Conservation (phyloP, 2,797 vertebrate genomes). For the Sebastiscus tertius region DNA sequence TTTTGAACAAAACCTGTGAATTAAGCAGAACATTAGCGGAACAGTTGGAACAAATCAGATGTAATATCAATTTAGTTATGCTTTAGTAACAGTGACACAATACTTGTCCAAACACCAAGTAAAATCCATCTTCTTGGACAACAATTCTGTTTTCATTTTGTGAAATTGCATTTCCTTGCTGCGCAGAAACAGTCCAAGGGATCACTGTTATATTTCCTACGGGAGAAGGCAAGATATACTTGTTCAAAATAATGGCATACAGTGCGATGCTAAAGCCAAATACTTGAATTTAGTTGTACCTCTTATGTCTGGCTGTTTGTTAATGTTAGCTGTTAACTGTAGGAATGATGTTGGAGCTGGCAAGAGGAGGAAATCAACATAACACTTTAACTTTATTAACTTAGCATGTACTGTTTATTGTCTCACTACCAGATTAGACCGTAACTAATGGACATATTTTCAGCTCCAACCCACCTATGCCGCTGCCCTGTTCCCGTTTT, state of each 20-base stretch:
- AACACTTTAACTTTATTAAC: slow-evolving; percentile 57
- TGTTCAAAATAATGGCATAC: slow-evolving; percentile 69
- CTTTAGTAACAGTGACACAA: slow-evolving; percentile 67
- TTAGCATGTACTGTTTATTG: slow-evolving; percentile 47
- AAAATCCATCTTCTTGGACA: slow-evolving; percentile 81
- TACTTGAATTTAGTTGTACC: slow-evolving; percentile 68
- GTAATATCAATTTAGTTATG: slow-evolving; percentile 66
- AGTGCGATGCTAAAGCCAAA: slow-evolving; percentile 33
- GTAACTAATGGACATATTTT: slow-evolving; percentile 59
- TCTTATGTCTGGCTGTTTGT: slow-evolving; percentile 69
- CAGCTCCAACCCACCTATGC: slow-evolving; percentile 64
- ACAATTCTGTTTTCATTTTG: slow-evolving; percentile 77
- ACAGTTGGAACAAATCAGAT: slow-evolving; percentile 68
- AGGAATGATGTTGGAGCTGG: slow-evolving; percentile 73
- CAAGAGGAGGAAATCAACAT: slow-evolving; percentile 56
- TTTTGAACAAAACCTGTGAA: slow-evolving; percentile 74
- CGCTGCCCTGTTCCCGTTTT: slow-evolving; percentile 68
- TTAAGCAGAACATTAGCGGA: slow-evolving; percentile 64
- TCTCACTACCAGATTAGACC: slow-evolving; percentile 63
- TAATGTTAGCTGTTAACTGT: slow-evolving; percentile 72
- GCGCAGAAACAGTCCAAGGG: slow-evolving; percentile 76
- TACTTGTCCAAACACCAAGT: slow-evolving; percentile 83
- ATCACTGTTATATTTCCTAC: slow-evolving; percentile 75
- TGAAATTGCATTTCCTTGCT: slow-evolving; percentile 73
- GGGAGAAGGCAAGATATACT: slow-evolving; percentile 62